A percentile compares a stretch with the other conserved stretches of the same genome.
These are phyloP conservation scores for Cerceris rybyensis DNA, from an alignment of 2,888 invertebrate species.

Conservation along the genomic window DNA sequence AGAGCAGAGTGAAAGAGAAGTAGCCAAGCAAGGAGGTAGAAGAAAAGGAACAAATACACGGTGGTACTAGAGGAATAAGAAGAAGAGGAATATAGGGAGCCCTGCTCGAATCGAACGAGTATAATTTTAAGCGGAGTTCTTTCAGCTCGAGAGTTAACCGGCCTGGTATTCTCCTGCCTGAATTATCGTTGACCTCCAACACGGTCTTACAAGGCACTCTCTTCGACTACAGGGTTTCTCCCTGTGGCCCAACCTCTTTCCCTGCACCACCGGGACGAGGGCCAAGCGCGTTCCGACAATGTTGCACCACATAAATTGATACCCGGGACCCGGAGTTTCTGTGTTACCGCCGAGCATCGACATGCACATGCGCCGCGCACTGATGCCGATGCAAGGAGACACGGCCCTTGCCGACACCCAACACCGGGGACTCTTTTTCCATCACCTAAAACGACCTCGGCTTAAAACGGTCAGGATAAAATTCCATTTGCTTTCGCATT, in stretches of 20 bases:
- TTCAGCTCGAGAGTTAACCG: slow-evolving; percentile 71
- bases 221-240: slow-evolving; percentile 61
- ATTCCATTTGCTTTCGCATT: slow-evolving; percentile 46
- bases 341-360: slow-evolving; percentile 72
- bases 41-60: slow-evolving; percentile 13
- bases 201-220: slow-evolving; percentile 75
- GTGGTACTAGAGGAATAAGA: slow-evolving; percentile 44
- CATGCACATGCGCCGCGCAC: slow-evolving; percentile 58
- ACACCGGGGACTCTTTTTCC: slow-evolving; percentile 48
- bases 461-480: slow-evolving; percentile 29
- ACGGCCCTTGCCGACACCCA: slow-evolving; percentile 55
- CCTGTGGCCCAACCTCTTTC: slow-evolving; percentile 52
- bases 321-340: slow-evolving; percentile 72
- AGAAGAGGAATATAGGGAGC: slow-evolving; percentile 59
- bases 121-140: slow-evolving; percentile 73
- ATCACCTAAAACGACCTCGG: slow-evolving; percentile 40
- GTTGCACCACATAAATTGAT: slow-evolving; percentile 79
- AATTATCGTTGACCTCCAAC: slow-evolving; percentile 79
- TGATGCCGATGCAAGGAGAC: slow-evolving; percentile 39
- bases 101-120: slow-evolving; percentile 70
- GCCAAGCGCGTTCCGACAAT: slow-evolving; percentile 71
- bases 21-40: slow-evolving; percentile 4
- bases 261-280: slow-evolving; percentile 48
- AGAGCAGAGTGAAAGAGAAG: not conserved
- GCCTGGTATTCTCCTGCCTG: slow-evolving; percentile 73